phyloP scores from a whole-genome alignment of 2,888 invertebrate species.

The Linyphia triangularis region DNA sequence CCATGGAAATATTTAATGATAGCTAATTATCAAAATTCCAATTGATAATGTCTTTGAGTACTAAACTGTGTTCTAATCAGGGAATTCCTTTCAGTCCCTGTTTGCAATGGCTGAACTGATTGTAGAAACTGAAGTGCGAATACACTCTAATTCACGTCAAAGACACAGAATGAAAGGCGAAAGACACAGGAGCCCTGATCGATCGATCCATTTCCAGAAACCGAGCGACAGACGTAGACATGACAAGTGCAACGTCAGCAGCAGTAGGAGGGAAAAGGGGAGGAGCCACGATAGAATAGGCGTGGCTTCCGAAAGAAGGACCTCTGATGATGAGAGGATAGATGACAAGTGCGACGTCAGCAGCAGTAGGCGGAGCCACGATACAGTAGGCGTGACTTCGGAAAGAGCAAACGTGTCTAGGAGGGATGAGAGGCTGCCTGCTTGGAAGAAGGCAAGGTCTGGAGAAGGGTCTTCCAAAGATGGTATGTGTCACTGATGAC shows the following conservation, averaged over 20 bases:
- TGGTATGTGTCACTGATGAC: no score
- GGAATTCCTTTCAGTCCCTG: conserved; percentile 82
- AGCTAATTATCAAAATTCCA: no score
- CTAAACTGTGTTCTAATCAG: no score
- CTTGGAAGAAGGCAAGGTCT: conserved; percentile 58
- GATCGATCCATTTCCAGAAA: conserved; percentile 25
- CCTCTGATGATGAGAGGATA: neutral
- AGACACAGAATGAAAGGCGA: neutral
- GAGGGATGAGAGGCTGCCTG: conserved; percentile 6
- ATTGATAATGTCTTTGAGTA: no score
- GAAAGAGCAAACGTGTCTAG: neutral
- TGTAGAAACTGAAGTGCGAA: conserved; percentile 81
- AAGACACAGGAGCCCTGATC: conserved; percentile 18
- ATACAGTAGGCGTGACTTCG: neutral
- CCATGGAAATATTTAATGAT: no score
- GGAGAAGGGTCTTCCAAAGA: neutral
- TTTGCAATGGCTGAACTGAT: conserved; percentile 82
- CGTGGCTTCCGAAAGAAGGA: neutral
- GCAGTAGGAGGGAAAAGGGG: neutral
- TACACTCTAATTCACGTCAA: conserved; percentile 6
- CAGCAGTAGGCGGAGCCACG: neutral
- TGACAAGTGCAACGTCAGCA: conserved; percentile 1
- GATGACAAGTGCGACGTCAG: neutral
- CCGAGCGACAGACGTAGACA: conserved; percentile 22
- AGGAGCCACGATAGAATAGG: neutral